A percentile compares a stretch with the other conserved stretches of the same genome.
These are phyloP conservation scores for Poecilus cupreus DNA, from an alignment of 2,888 invertebrate genomes.

Conservation along the genomic window DNA sequence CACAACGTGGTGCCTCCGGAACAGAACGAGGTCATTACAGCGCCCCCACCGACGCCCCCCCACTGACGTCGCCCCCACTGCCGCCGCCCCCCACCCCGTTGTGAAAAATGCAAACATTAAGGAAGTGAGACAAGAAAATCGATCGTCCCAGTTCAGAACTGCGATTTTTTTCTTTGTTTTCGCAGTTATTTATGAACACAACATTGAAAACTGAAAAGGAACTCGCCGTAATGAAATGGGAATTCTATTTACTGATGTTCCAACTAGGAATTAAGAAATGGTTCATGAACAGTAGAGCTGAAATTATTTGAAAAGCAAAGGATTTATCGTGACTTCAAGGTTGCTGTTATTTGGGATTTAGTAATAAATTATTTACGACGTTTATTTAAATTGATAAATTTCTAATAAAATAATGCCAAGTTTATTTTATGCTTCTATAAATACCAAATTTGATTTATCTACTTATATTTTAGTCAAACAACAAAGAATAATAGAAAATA, in stretches of 20 bases:
- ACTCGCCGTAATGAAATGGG: neutral
- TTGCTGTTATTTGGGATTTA: no score
- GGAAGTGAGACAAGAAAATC: conserved; percentile 34
- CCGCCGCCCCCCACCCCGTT: neutral
- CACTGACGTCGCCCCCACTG: neutral
- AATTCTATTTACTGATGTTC: neutral
- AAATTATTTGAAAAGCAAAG: no score
- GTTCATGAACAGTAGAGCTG: neutral
- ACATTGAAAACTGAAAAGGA: conserved; percentile 17
- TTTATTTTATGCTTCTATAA: no score
- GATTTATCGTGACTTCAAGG: no score
- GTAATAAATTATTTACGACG: neutral
- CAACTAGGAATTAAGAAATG: neutral
- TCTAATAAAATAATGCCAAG: no score
- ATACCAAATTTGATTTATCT: no score
- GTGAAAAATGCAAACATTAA: conserved; percentile 39
- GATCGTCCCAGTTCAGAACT: conserved; percentile 19
- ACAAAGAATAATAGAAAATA: no score
- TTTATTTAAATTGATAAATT: neutral
- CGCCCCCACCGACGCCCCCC: neutral
- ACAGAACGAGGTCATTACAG: conserved; percentile 24
- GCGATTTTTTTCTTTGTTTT: conserved; percentile 18
- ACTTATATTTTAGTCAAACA: no score
- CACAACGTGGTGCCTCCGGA: no score
- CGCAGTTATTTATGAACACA: conserved; percentile 23